phyloP scores from a whole-genome alignment of 2,888 invertebrate genomes.

The Aproaerema taeniolella region DNA sequence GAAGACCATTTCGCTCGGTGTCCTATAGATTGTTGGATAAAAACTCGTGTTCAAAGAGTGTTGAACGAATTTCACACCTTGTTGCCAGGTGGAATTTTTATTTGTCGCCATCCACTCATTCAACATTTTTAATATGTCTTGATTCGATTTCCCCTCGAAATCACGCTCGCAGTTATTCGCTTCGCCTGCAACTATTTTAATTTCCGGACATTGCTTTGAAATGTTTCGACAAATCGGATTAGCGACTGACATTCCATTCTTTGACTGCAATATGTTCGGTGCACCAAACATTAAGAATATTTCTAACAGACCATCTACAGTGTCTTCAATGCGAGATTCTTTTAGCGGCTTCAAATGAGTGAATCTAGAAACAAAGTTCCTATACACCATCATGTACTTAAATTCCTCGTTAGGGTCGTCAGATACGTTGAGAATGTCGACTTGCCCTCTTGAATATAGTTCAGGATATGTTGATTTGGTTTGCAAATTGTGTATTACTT shows the following conservation, averaged over 20 bases:
- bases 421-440: slow-evolving; percentile 42
- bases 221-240: slow-evolving; percentile 41
- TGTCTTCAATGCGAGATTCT: slow-evolving; percentile 34
- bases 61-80: slow-evolving; percentile 45
- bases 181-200: slow-evolving; percentile 38
- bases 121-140: slow-evolving; percentile 39
- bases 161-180: slow-evolving; percentile 21
- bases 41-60: slow-evolving; percentile 40
- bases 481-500: too few relatives aligned
- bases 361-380: slow-evolving; percentile 39
- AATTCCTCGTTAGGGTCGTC: slow-evolving; percentile 35
- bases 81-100: slow-evolving; percentile 40
- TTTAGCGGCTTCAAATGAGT: slow-evolving; percentile 42
- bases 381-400: slow-evolving; percentile 45
- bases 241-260: slow-evolving; percentile 39
- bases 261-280: slow-evolving; percentile 49
- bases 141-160: slow-evolving; percentile 37
- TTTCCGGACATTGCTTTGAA: slow-evolving; percentile 29
- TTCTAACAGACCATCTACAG: slow-evolving; percentile 37
- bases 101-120: slow-evolving; percentile 38
- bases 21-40: slow-evolving; percentile 33
- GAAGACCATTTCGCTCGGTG: slow-evolving; percentile 41
- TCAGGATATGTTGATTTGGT: slow-evolving; percentile 33
- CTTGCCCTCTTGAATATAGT: slow-evolving; percentile 42
- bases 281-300: slow-evolving; percentile 48